Base-by-base conservation (phyloP, 1,140 invertebrate genomes). In the Lepidostoma basale region DNA sequence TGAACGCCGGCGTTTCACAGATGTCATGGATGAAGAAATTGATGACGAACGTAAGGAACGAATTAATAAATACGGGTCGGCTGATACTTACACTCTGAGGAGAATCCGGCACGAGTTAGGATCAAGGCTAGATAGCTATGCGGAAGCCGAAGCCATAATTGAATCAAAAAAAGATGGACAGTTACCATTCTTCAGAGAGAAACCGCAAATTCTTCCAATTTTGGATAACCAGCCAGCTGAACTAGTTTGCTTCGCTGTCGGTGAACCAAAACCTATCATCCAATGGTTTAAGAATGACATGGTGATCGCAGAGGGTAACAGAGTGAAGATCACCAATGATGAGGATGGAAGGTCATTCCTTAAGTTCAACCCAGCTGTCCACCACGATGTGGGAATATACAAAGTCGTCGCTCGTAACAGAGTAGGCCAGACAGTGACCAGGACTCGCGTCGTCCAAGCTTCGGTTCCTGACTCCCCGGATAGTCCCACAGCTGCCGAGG, bases 221-320 rank as follows among this genome's bases (percentile, higher is more conserved):
- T 85, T 89, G 25, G 89, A 93, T 60, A 92, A 91, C 12, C 88
- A 92, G 74, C 86, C 88, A 9, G 88, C 92, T 0, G 88, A 92
- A 68, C 81, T 98, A 4, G 86, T 88, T 8, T 98, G 95, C 79
- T 89, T 90, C 52, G 93, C 94, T 2, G 91, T 96, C 3, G 96
- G 95, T 0, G 92, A 94, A 74, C 96, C 96, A 0, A 89, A 90
- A 75, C 96, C 97, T 0, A 81, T 86, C 42, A 89, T 98, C n/a
- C 93, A 97, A 72, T 99, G 97, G 97, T 98, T 94, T 81, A 95
- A 92, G 80, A 96, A 96, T 76, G 94, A 96, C 75, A 86, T 92
- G 75, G 91, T 96, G 33, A 79, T 96, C 3, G 88, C 89, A 3
- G 92, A 95, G 77, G 90, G 88, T 23, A 88, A 89, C 68, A 84